Evolutionary conservation across 2,888 invertebrate genomes (phyloP).

Genomic region (Spicauda simplicius): DNA sequence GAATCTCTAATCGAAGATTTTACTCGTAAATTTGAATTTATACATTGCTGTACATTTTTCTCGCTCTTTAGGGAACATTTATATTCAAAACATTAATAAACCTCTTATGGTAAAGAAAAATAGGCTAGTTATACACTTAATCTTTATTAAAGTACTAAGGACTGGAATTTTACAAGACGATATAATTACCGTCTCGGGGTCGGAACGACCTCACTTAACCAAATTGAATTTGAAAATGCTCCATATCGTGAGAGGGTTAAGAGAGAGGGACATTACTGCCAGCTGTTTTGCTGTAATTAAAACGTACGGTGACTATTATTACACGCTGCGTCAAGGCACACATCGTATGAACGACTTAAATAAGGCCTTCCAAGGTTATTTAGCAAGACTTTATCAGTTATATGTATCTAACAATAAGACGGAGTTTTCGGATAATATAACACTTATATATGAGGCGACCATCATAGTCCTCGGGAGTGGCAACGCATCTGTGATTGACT

Average conservation of each 20-base stretch:
- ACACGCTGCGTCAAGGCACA: neutral
- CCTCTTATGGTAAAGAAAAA: neutral
- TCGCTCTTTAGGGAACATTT: no score
- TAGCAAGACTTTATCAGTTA: no score
- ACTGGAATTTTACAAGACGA: neutral
- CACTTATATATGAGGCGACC: no score
- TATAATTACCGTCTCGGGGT: neutral
- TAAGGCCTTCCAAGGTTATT: neutral
- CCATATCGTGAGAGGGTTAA: neutral
- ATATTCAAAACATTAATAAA: no score
- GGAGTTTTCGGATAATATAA: no score
- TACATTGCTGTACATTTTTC: no score
- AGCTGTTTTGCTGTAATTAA: slow-evolving; percentile 6
- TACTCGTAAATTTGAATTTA: no score
- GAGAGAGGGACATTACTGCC: neutral
- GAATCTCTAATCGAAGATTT: no score
- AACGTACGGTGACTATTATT: neutral
- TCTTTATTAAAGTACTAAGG: neutral
- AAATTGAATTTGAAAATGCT: neutral
- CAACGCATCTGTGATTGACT: no score
- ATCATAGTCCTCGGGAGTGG: no score
- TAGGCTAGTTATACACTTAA: neutral
- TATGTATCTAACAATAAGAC: no score
- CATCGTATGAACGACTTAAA: neutral
- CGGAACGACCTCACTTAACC: neutral